A percentile compares a stretch with the other conserved stretches of the same genome.
phyloP scores from a whole-genome alignment of 37 sponge, comb jelly and placozoan genomes.

The Halisarca cf. caerulea region DNA sequence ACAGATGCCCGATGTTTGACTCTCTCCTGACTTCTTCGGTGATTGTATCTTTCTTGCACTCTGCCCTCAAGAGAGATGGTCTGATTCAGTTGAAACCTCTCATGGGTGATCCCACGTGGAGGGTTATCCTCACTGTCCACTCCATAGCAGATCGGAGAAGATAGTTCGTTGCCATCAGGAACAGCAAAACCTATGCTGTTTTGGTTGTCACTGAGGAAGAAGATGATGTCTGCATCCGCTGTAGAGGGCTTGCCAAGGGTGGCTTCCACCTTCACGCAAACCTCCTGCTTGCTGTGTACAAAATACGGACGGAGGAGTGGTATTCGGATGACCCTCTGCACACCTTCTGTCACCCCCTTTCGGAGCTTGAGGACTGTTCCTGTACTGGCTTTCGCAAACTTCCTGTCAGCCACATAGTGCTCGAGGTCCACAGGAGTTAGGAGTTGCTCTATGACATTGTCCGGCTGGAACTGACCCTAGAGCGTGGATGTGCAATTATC shows the following conservation, averaged over 20 bases:
- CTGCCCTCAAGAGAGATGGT: background rate
- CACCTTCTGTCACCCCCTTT: background rate
- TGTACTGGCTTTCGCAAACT: background rate
- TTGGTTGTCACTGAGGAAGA: background rate
- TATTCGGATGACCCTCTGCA: background rate
- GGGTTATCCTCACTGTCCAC: background rate
- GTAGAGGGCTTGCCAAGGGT: background rate
- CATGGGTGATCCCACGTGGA: background rate
- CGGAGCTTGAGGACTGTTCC: background rate
- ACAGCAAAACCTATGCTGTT: background rate
- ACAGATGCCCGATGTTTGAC: background rate
- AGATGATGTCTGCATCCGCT: background rate
- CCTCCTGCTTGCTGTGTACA: background rate
- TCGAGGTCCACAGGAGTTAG: background rate
- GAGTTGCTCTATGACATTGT: background rate
- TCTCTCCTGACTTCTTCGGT: too few relatives aligned
- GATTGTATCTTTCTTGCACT: too few relatives aligned
- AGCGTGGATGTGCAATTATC: too few relatives aligned
- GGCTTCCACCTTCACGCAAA: background rate
- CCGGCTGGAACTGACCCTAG: background rate
- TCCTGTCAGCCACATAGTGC: background rate
- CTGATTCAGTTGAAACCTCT: background rate
- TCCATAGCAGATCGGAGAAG: background rate
- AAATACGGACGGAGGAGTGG: background rate
- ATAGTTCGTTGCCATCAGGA: background rate